These are phyloP conservation scores for Menura novaehollandiae DNA, from an alignment of 2,113 vertebrate genomes.

Conservation along the genomic window DNA sequence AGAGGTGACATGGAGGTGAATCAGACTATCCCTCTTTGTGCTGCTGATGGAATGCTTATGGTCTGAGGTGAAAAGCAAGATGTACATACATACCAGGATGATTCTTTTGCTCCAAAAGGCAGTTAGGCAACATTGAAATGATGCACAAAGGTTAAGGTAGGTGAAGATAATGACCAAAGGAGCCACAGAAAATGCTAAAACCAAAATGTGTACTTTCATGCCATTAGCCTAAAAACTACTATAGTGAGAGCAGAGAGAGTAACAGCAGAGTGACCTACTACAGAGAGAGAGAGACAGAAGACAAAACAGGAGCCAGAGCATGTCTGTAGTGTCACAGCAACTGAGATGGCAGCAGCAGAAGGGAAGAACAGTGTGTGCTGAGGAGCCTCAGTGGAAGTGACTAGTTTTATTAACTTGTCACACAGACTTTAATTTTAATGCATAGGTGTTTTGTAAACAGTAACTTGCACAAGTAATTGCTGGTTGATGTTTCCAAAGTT, in stretches of 20 bases:
- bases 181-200: not conserved
- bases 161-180: not conserved
- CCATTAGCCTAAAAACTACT: not conserved
- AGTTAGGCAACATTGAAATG: not conserved
- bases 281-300: not conserved
- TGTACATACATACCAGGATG: fast-evolving
- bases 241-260: not conserved
- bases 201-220: not conserved
- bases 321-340: not conserved
- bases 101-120: not conserved
- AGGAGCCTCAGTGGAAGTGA: not conserved
- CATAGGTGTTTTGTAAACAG: not conserved
- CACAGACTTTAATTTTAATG: not conserved
- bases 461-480: not conserved
- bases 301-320: not conserved
- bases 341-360: not conserved
- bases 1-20: not conserved
- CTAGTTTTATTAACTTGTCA: not conserved
- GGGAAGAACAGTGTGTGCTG: not conserved
- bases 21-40: not conserved
- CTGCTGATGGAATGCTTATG: not conserved
- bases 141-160: not conserved
- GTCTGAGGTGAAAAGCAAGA: not conserved
- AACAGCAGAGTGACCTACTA: not conserved
- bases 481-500: not conserved